Conservation (phyloP, 2,113 vertebrate species). For the Lasiurus borealis region DNA sequence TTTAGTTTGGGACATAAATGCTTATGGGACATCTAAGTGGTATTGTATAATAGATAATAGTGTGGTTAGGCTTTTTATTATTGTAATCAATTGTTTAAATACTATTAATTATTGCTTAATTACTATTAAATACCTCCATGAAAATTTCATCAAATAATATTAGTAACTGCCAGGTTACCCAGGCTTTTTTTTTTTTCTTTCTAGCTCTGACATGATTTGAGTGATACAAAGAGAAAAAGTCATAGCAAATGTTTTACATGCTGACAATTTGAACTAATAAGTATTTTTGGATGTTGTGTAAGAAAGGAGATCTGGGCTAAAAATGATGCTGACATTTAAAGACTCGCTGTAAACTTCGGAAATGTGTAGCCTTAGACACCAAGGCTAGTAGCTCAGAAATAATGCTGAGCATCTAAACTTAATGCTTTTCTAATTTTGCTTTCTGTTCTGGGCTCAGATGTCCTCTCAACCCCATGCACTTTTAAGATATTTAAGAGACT, state of each 20-base stretch:
- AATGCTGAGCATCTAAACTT: conserved; percentile 55
- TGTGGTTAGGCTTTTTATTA: background rate
- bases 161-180: conserved; percentile 64
- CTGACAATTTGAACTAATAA: conserved; percentile 80
- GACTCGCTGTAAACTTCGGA: conserved; percentile 69
- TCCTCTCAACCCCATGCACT: background rate
- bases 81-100: conserved; percentile 45
- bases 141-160: conserved; percentile 57
- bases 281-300: conserved; percentile 80
- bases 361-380: conserved; percentile 65
- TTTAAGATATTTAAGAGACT: background rate
- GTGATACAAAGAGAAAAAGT: conserved; percentile 71
- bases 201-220: conserved; percentile 72
- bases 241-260: conserved; percentile 76
- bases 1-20: background rate
- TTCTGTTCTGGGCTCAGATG: conserved; percentile 42
- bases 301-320: conserved; percentile 78
- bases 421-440: conserved; percentile 47
- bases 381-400: conserved; percentile 69
- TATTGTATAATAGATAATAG: background rate
- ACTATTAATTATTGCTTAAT: conserved; percentile 51
- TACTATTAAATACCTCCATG: conserved; percentile 37
- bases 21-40: background rate
- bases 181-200: conserved; percentile 65
- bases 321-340: conserved; percentile 80